Conservation (phyloP, 2,888 invertebrate genomes). For the Diarsia dahlii region DNA sequence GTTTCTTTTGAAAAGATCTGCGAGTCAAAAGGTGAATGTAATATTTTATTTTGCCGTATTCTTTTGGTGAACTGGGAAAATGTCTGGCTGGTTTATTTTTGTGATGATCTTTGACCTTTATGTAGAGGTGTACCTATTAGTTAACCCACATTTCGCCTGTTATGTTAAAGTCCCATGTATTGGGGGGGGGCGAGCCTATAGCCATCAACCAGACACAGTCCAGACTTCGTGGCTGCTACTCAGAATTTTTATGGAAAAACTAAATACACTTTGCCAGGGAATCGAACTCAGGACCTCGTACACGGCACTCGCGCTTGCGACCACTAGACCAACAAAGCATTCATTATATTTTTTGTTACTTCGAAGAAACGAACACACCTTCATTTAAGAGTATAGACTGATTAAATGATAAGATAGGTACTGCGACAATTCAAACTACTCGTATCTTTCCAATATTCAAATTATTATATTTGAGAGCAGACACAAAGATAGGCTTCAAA, state of each 20-base stretch:
- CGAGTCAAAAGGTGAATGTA: conserved; percentile 50
- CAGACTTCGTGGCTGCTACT: too few species aligned
- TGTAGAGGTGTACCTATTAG: too few species aligned
- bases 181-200: too few species aligned
- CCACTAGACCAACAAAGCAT: background rate
- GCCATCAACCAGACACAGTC: too few species aligned
- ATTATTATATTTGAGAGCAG: background rate
- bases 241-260: too few species aligned
- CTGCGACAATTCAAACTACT: background rate
- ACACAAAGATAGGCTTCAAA: conserved; percentile 18
- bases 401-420: background rate
- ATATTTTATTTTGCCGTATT: conserved; percentile 46
- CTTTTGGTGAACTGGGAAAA: conserved; percentile 17
- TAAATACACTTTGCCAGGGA: too few species aligned
- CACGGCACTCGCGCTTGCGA: too few species aligned
- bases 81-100: conserved; percentile 9
- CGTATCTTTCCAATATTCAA: background rate
- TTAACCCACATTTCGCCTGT: too few species aligned
- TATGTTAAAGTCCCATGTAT: too few species aligned
- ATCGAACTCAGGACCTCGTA: too few species aligned
- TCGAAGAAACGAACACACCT: background rate
- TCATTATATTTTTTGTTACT: background rate
- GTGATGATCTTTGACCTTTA: background rate
- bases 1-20: conserved; percentile 46
- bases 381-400: background rate